These are phyloP conservation scores for Nomada hirtipes DNA, from an alignment of 2,888 invertebrate genomes.

Conservation along the genomic window DNA sequence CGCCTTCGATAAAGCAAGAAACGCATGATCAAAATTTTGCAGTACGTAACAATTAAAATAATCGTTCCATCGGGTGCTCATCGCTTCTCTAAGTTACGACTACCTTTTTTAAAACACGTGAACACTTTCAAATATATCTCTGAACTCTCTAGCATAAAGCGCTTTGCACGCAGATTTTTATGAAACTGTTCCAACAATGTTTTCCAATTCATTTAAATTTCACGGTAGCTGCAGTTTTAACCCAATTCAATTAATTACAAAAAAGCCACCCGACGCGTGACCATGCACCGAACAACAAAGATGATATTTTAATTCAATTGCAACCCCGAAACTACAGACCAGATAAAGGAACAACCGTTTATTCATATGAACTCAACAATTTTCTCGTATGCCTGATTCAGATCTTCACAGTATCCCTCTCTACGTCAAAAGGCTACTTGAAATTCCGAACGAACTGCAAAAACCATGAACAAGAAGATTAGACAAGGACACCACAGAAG, in stretches of 20 bases:
- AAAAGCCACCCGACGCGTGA: too few relatives aligned
- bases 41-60: background rate
- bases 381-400: too few relatives aligned
- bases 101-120: background rate
- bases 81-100: background rate
- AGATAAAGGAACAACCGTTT: background rate
- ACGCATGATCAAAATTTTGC: background rate
- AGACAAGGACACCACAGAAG: background rate
- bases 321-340: background rate
- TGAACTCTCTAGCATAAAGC: too few relatives aligned
- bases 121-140: too few relatives aligned
- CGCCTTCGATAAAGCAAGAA: background rate
- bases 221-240: too few relatives aligned
- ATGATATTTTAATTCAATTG: background rate
- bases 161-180: too few relatives aligned
- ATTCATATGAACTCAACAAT: background rate
- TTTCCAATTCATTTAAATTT: too few relatives aligned
- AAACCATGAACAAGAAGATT: conserved; percentile 6
- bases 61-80: background rate
- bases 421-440: background rate
- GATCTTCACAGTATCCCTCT: too few relatives aligned
- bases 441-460: background rate
- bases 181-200: too few relatives aligned
- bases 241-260: too few relatives aligned
- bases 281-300: background rate